Evolutionary conservation across 2,113 vertebrate genomes (phyloP).

Genomic region (Peucedramus taeniatus): DNA sequence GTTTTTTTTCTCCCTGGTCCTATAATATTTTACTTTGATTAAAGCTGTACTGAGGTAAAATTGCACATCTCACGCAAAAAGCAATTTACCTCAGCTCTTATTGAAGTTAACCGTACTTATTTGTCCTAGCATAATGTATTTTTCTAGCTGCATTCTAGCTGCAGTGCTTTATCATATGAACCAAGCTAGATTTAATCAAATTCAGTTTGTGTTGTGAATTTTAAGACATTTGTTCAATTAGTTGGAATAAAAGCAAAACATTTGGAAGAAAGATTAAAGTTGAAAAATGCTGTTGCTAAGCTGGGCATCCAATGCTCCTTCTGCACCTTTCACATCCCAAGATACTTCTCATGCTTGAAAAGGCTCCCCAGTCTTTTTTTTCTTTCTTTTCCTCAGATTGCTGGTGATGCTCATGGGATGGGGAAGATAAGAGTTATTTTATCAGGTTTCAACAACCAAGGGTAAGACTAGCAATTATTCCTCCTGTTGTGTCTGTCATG

Average conservation of each 20-base stretch:
- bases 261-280: not conserved
- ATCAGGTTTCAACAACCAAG: not conserved
- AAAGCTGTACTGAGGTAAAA: conserved; percentile 62
- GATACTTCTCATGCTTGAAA: conserved; percentile 4
- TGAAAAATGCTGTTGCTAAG: conserved; percentile 11
- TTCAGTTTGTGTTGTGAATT: conserved; percentile 62
- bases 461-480: not conserved
- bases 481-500: not conserved
- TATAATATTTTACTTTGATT: conserved; percentile 67
- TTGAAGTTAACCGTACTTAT: conserved; percentile 47
- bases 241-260: conserved; percentile 50
- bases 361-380: not conserved
- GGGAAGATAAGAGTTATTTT: not conserved
- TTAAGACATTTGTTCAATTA: conserved; percentile 53
- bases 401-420: not conserved
- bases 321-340: not conserved
- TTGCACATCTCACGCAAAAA: conserved; percentile 18
- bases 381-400: not conserved
- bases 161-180: conserved; percentile 57
- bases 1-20: not conserved
- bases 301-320: conserved; percentile 8
- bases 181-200: conserved; percentile 65
- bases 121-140: conserved; percentile 46
- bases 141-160: conserved; percentile 33
- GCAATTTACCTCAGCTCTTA: conserved; percentile 66